Conservation (phyloP, 2,888 invertebrate species). For the Reticulitermes lucifugus region DNA sequence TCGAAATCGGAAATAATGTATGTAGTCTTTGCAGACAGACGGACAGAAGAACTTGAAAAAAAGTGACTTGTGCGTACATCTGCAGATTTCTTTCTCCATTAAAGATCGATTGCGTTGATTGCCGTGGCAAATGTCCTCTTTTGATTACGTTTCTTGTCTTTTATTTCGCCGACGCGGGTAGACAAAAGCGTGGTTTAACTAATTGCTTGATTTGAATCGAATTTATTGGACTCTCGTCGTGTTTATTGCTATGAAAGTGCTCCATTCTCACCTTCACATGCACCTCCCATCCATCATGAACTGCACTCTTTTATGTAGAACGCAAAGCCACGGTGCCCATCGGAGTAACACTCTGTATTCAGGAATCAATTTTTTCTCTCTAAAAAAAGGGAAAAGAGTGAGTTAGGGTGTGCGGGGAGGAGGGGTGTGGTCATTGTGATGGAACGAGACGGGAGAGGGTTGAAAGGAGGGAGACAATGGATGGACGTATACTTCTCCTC, state of each 20-base stretch:
- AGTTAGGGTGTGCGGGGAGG: neutral
- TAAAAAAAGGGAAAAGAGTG: neutral
- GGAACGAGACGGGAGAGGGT: neutral
- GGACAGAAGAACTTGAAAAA: too few species aligned
- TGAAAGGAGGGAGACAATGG: neutral
- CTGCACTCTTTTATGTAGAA: neutral
- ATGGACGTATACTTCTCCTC: constrained; percentile 1
- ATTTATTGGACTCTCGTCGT: neutral
- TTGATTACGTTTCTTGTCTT: neutral
- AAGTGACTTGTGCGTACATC: too few species aligned
- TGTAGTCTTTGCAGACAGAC: too few species aligned
- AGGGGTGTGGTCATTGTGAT: constrained; percentile 5
- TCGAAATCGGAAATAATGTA: too few species aligned
- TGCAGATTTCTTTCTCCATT: too few species aligned
- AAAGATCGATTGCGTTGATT: too few species aligned
- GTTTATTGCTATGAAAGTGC: neutral
- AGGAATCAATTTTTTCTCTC: constrained; percentile 10
- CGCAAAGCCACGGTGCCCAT: neutral
- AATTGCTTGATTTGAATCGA: constrained; percentile 6
- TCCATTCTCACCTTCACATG: neutral
- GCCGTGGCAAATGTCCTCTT: neutral
- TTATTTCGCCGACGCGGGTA: neutral
- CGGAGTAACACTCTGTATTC: neutral
- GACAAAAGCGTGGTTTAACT: neutral
- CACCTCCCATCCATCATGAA: neutral